Evolutionary conservation across 2,888 invertebrate genomes (phyloP).

Genomic region (Physocephala rufipes): DNA sequence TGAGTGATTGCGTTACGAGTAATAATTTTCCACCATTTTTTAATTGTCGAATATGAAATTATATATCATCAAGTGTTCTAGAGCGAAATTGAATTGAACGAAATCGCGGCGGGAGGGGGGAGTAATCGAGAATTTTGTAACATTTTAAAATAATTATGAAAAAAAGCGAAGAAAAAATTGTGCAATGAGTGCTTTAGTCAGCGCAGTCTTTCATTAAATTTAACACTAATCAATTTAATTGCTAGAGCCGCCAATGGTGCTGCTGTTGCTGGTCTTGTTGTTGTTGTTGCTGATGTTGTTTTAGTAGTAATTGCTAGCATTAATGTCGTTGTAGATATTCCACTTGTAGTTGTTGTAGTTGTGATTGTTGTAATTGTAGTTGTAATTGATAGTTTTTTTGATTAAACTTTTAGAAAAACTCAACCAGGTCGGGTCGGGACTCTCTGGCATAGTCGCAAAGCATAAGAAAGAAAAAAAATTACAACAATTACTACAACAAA

Average conservation of each 20-base stretch:
- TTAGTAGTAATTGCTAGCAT: no score
- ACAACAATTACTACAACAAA: neutral
- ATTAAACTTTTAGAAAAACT: neutral
- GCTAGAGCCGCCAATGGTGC: neutral
- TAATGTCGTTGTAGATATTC: conserved; percentile 11
- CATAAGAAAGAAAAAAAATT: neutral
- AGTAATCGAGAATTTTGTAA: neutral
- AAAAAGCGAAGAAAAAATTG: neutral
- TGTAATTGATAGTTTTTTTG: conserved; percentile 31
- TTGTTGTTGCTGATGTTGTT: conserved; percentile 9
- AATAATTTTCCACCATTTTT: no score
- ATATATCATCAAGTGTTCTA: no score
- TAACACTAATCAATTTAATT: no score
- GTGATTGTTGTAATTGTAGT: neutral
- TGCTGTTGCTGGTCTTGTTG: conserved; percentile 25
- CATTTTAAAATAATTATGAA: conserved; percentile 25
- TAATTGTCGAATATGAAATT: no score
- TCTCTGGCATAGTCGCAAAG: neutral
- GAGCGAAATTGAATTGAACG: neutral
- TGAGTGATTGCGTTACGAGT: no score
- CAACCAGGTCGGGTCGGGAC: conserved; percentile 4
- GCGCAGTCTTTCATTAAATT: no score
- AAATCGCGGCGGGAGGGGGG: neutral
- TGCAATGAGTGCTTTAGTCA: no score
- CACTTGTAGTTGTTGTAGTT: conserved; percentile 15